These are phyloP conservation scores for Bos indicus DNA, from an alignment of 2,113 vertebrate species.

Conservation along the genomic window DNA sequence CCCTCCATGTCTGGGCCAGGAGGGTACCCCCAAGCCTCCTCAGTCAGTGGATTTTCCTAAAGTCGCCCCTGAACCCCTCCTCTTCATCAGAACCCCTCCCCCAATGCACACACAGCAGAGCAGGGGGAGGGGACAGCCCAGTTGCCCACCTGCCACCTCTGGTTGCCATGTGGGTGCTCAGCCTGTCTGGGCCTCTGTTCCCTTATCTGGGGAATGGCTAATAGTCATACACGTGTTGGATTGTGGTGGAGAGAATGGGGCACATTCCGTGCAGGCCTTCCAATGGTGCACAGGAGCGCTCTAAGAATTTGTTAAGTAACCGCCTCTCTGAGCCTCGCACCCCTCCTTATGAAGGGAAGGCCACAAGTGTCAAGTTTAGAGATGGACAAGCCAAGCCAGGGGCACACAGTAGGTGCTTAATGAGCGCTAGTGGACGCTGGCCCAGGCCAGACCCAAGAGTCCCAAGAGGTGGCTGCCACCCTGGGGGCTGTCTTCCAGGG, in stretches of 20 bases:
- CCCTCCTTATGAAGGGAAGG: background rate
- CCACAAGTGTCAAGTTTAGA: background rate
- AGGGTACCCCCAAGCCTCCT: background rate
- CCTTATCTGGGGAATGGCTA: too few species aligned
- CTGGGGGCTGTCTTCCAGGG: accelerated
- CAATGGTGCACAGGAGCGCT: accelerated
- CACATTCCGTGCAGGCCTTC: accelerated
- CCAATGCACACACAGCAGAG: background rate
- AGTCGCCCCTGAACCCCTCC: too few species aligned
- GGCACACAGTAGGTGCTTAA: background rate
- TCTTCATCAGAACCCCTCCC: background rate
- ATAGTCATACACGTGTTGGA: accelerated
- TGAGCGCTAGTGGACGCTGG: background rate
- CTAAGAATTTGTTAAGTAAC: background rate
- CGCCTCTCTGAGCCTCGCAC: accelerated
- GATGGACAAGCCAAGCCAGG: accelerated
- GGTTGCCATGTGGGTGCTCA: accelerated
- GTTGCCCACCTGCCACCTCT: background rate
- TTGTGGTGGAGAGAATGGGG: background rate
- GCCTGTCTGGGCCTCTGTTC: background rate
- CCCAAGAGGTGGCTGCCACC: background rate
- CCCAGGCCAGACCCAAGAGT: background rate
- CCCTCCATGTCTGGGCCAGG: background rate
- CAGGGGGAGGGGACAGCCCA: background rate
- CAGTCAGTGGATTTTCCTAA: background rate